phyloP scores from a whole-genome alignment of 2,888 invertebrate species.

The Drosophila aldrichi region DNA sequence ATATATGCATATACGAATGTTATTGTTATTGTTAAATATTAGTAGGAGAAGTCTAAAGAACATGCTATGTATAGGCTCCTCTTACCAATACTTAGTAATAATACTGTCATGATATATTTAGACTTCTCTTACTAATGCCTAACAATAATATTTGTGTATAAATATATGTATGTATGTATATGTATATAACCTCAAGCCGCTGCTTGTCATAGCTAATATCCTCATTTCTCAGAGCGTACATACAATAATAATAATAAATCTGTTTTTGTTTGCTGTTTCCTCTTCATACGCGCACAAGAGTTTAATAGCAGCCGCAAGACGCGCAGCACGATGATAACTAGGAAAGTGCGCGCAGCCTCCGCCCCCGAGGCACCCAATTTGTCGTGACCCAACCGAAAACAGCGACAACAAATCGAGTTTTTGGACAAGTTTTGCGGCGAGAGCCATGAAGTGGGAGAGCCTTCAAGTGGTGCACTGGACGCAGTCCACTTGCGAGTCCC shows the following conservation, averaged over 20 bases:
- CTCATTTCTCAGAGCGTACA: background rate
- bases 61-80: background rate
- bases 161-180: too few species aligned
- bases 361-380: background rate
- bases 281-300: constrained; percentile 1
- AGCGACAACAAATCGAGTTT: background rate
- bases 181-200: background rate
- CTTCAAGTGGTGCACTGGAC: constrained; percentile 17
- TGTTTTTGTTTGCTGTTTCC: constrained; percentile 10
- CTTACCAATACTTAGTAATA: background rate
- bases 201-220: background rate
- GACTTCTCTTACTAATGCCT: background rate
- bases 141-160: background rate
- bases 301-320: constrained; percentile 3
- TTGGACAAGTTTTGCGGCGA: constrained; percentile 6
- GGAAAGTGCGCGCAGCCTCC: constrained; percentile 16
- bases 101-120: background rate
- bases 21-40: background rate
- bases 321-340: constrained; percentile 9
- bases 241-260: background rate
- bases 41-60: background rate
- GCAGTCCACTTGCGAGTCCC: background rate
- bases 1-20: background rate
- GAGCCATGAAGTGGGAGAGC: constrained; percentile 7
- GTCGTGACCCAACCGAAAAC: constrained; percentile 1